Base-by-base conservation (phyloP, 2,888 invertebrate genomes). In the Chymomyza caudatula region DNA sequence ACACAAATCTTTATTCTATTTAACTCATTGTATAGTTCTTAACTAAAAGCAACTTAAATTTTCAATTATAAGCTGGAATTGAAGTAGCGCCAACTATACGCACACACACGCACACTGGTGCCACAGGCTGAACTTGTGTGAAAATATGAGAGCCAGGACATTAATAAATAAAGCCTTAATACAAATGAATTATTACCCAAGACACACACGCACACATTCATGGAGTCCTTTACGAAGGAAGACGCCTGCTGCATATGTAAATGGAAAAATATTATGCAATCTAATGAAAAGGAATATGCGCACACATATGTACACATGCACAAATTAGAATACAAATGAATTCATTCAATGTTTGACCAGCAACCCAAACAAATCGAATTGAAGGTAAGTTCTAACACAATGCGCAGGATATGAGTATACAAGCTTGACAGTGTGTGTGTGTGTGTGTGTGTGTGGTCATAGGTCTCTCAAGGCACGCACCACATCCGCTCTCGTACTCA, bases 241-340 rank as follows among this genome's bases (percentile, higher is more conserved):
- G 19, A 20, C 11, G 11, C 19, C 51, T 19, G 20, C 51, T 17
- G 51, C 17, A 47, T 17, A 47, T 47, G 51, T 13, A 51, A 51
- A 51, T 51, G 20, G 22, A 8, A 20, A 43, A 19, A 60, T 60
- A 63, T 67, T 71, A 65, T 76, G 83, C 71, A 82, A 62, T 77
- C 69, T 77, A 85, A 79, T 79, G 84, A 80, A 83, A 74, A 69
- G 67, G 73, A 79, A 71, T 71, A 25, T 56, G 17, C 23, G 37
- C 22, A 37, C 4, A 54, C 19, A n/a, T 49, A 15, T 52, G n/a
- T 5, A 25, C n/a, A 54, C n/a, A 42, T 47, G 55, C 29, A 37
- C 29, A 37, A 37, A 37, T 37, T 37, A 37, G 11, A 37, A 37
- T 37, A 37, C 29, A 37, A 37, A 37, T 37, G 29, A 37, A 37